Percentiles rank a stretch among this genome's conserved stretches.
Conservation (phyloP, 2,113 vertebrate species). For the Albula glossodonta region DNA sequence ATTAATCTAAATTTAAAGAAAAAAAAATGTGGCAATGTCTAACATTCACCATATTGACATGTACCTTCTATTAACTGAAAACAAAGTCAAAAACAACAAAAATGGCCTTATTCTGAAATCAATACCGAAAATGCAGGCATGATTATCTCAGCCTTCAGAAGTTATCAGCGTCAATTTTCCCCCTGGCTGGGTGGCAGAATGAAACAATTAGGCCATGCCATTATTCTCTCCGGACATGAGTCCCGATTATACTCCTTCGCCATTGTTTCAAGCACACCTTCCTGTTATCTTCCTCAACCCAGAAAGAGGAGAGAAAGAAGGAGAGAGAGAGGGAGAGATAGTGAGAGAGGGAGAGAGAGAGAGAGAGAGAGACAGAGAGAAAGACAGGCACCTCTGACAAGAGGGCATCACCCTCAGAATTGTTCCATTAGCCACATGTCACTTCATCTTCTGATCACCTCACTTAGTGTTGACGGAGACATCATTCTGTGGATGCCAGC, state of each 20-base stretch:
- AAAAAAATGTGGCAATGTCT: background rate
- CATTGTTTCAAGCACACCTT: slow-evolving; percentile 33
- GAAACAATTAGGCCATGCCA: slow-evolving; percentile 53
- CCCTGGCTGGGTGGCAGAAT: slow-evolving; percentile 40
- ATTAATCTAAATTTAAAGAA: slow-evolving; percentile 12
- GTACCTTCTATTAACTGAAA: too few relatives aligned
- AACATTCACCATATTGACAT: too few relatives aligned
- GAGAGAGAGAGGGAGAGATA: background rate
- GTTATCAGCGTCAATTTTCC: slow-evolving; percentile 47
- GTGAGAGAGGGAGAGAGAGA: background rate
- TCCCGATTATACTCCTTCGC: slow-evolving; percentile 46
- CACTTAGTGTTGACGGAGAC: slow-evolving; percentile 49
- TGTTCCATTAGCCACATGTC: slow-evolving; percentile 52
- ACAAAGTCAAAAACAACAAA: background rate
- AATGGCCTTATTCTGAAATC: background rate
- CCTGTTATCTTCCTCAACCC: background rate
- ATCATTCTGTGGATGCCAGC: slow-evolving; percentile 43
- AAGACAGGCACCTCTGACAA: slow-evolving; percentile 27
- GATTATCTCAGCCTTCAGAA: background rate
- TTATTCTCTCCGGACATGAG: slow-evolving; percentile 30
- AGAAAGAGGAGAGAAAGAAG: slow-evolving; percentile 1
- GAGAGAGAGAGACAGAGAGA: slow-evolving; percentile 8
- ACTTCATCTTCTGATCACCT: slow-evolving; percentile 58
- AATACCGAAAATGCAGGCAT: background rate
- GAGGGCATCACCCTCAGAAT: slow-evolving; percentile 30